Base-by-base conservation (phyloP, 2,797 vertebrate species). In the Sebastes iracundus region DNA sequence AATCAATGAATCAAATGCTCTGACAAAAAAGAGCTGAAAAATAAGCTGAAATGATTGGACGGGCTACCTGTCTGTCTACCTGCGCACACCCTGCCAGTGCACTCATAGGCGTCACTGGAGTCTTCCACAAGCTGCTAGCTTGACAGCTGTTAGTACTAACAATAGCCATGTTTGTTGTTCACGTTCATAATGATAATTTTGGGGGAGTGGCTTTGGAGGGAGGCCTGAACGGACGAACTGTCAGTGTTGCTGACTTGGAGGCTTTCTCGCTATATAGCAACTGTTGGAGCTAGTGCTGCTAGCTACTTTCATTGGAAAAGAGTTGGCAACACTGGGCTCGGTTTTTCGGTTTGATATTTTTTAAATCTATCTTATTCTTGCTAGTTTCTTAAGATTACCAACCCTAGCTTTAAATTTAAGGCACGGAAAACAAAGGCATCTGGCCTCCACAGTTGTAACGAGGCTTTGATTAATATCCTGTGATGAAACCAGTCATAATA, bases 381-480 rank as follows among this genome's bases (percentile, higher is more conserved):
- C 42, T 0, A 49, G 52, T 53, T 53, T 53, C 52, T 11, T 10
- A 53, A 53, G n/a, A 53, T 22, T 53, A 53, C n/a, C 8, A 53
- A 18, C 46, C 46, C 18, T 49, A 49, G 46, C 18, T n/a, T 53
- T 53, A 32, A 75, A 35, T 49, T 61, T 5, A 65, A 63, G 14
- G 14, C 11, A 62, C 1, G 12, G 27, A 33, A 77, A 66, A 61
- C 28, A 60, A 74, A 77, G 52, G 72, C 32, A 35, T 28, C 4
- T 27, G 46, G 52, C 27, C 42, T 73, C 33, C 30, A 25, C n/a
- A 5, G 49, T 35, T 61, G 7, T 62, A 74, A 73, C 5, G 6
- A 85, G 46, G 6, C 73, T 76, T 58, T 59, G 65, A 89, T 89
- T 77, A 84, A 77, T 73, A 59, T 46, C 20, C 55, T 71, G 49